Evolutionary conservation across 2,113 vertebrate genomes (phyloP).

Genomic region (Propithecus coquereli): DNA sequence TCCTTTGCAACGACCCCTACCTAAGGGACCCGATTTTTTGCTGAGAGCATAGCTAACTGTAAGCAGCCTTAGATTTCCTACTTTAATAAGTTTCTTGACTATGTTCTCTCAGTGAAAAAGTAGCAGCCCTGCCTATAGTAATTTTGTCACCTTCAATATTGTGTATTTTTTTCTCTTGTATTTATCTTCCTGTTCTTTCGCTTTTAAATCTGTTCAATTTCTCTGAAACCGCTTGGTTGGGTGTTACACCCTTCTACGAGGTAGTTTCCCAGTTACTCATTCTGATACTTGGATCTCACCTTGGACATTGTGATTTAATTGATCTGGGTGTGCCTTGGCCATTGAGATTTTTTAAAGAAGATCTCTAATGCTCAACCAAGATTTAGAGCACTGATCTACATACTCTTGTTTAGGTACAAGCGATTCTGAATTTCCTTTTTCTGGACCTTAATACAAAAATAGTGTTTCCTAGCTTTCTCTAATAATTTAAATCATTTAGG

Average conservation of each 20-base stretch:
- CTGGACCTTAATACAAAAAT: neutral
- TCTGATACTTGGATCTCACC: neutral
- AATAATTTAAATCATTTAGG: neutral
- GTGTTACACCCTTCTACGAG: neutral
- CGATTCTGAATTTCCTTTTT: neutral
- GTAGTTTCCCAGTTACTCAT: neutral
- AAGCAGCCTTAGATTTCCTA: neutral
- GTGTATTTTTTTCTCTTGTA: neutral
- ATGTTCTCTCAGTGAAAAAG: neutral
- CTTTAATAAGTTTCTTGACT: neutral
- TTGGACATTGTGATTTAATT: neutral
- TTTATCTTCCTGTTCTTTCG: neutral
- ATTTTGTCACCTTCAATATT: neutral
- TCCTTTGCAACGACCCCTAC: too few relatives aligned
- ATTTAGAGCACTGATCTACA: neutral
- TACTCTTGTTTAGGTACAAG: neutral
- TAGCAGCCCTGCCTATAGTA: neutral
- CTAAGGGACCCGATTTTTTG: too few relatives aligned
- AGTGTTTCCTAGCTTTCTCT: neutral
- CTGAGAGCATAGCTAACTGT: too few relatives aligned
- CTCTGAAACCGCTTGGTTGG: neutral
- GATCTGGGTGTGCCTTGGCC: neutral
- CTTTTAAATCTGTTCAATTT: constrained; percentile 19
- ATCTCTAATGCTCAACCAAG: neutral
- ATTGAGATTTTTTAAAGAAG: neutral